Base-by-base conservation (phyloP, 64 coral and sea anemone genomes). In the Dendronephthya gigantea region DNA sequence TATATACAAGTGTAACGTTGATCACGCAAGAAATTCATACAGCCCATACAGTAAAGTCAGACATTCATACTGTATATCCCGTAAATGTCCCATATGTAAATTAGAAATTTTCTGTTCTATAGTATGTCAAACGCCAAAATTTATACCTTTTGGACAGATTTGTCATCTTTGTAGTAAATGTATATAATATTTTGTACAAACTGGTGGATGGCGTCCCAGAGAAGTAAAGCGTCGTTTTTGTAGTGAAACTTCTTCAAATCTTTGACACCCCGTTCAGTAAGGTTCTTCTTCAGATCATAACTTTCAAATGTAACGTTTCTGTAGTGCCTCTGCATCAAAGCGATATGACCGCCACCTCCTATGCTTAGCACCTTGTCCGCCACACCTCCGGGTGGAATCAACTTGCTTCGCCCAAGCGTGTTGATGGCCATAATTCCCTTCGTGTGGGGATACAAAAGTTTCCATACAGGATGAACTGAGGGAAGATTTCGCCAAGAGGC, bases 321-420 rank as follows among this genome's bases (percentile, higher is more conserved):
- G 49, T 85, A 85, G 50, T 62, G 36, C 29, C 23, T 50, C 48
- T 85, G 23, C 49, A 85, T 34, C 50, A 85, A 62, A 9, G 40
- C 33, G 36, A 85, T 62, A 4, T 85, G 84, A 0, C 84, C 84
- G 12, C 84, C 84, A 19, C 84, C 84, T 27, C 84, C 84, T 22
- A 85, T 38, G 14, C 84, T 62, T 7, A 58, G 51, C 1, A 62
- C 84, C 16, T 85, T 12, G 49, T 84, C 83, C 14, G 49, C 40
- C 14, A 84, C 1, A 3, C 83, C 83, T 17, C 83, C 83, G 1
- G 32, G 34, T 19, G 28, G 28, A 31, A 84, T 84, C 43, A 84
- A 49, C 28, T 84, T 41, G 11, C 48, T 28, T 29, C 83, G 83
- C 13, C 39, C 83, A 40, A 40, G 19, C 13, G 49, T 40, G 83